Base-by-base conservation (phyloP, 2,888 invertebrate genomes). In the Schrankia costaestrigalis region DNA sequence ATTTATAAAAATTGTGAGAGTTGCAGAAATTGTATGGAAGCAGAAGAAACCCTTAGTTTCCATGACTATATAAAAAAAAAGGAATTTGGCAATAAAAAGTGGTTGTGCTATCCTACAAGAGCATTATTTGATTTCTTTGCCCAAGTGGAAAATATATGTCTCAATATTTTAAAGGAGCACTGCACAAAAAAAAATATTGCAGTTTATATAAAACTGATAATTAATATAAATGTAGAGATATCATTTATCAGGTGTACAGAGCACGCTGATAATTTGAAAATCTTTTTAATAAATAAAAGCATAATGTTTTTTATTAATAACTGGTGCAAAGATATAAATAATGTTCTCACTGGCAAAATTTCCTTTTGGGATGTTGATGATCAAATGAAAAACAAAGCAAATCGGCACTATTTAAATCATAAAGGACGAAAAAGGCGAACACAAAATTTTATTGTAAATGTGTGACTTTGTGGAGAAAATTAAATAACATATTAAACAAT, bases 31-130 rank as follows among this genome's bases (percentile, higher is more conserved):
- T 3, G 9, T 19, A n/a, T 19, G 9, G 19, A 19, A 19, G 3
- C 3, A n/a, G 19, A 19, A n/a, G 8, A 4, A 2, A 9, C 3
- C 7, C 4, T n/a, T 3, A 8, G 8, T 8, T 19, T 5, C 9
- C 19, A 19, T 9, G 9, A 19, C 0, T 39, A 10, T 33, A 46
- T 46, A 15, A 39, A 41, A 33, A 27, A 1, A 5, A 46, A 43
- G 26, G 40, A 49, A 29, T 45, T 26, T 38, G 18, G 13, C 7
- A 30, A 32, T 14, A 49, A 46, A 23, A 31, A 36, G n/a, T 43
- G 41, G 39, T 33, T 40, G 32, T 42, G 37, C 29, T 45, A 45
- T 40, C 45, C 45, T 15, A 35, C 36, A 10, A 41, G 32, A 21
- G 32, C 28, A 10, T 11, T 40, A 5, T 41, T 42, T 36, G 41